Conservation (phyloP, 2,113 vertebrate species). For the Pachycephala philippinensis region DNA sequence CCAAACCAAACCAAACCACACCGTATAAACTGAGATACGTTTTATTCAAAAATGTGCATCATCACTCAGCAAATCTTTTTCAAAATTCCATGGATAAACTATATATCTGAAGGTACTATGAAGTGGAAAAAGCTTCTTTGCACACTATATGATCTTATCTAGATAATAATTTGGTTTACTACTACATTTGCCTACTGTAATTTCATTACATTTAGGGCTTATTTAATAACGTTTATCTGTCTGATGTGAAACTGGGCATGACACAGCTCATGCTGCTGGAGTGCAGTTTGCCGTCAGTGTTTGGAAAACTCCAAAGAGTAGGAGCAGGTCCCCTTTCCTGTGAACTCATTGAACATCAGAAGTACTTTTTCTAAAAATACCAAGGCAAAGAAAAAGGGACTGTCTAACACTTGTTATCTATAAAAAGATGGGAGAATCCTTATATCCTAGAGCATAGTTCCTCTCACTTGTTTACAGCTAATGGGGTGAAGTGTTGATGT, state of each 20-base stretch:
- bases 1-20: not conserved
- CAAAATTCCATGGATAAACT: not conserved
- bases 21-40: not conserved
- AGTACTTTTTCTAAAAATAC: not conserved
- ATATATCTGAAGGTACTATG: not conserved
- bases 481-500: no score
- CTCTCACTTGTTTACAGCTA: not conserved
- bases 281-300: not conserved
- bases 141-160: not conserved
- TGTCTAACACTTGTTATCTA: not conserved
- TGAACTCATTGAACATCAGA: not conserved
- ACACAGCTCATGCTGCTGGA: not conserved
- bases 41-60: not conserved
- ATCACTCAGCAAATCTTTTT: not conserved
- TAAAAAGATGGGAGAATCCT: not conserved
- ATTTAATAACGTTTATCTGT: constrained; percentile 59
- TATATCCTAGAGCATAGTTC: not conserved
- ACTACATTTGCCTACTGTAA: not conserved
- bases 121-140: not conserved
- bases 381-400: not conserved
- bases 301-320: not conserved
- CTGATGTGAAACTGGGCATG: constrained; percentile 56
- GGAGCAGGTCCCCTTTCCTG: not conserved
- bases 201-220: constrained; percentile 35
- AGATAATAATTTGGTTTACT: constrained; percentile 46